Percentiles rank a stretch among this genome's conserved stretches.
These are phyloP conservation scores for Cichladusa arquata DNA, from an alignment of 2,113 vertebrate species.

Conservation along the genomic window DNA sequence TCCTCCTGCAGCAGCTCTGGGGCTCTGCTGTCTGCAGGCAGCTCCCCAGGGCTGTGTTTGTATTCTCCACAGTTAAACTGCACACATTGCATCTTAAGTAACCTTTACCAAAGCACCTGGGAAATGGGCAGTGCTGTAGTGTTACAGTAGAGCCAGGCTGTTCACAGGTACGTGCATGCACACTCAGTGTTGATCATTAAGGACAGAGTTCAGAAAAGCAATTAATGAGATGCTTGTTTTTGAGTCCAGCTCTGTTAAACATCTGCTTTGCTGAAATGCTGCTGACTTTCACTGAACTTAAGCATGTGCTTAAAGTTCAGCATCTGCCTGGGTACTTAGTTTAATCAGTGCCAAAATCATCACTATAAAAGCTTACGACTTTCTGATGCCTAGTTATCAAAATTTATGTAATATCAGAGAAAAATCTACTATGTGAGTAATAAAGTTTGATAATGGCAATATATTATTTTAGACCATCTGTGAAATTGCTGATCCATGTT, in stretches of 20 bases:
- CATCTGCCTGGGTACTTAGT: neutral
- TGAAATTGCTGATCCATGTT: constrained; percentile 32
- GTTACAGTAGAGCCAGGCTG: neutral
- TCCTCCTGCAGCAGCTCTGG: neutral
- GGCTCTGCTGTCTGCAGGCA: neutral
- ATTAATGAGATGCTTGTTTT: neutral
- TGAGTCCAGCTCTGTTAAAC: neutral
- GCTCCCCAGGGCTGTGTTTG: neutral
- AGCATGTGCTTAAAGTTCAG: constrained; percentile 2
- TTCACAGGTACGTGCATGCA: fast-evolving
- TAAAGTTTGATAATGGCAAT: constrained; percentile 15
- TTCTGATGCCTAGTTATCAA: constrained; percentile 47
- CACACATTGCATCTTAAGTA: neutral
- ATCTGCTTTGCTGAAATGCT: neutral
- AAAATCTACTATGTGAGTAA: constrained; percentile 5
- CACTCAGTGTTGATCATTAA: neutral
- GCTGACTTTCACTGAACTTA: neutral
- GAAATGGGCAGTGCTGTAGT: neutral
- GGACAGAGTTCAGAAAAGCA: neutral
- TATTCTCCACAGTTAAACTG: neutral
- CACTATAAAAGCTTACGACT: neutral
- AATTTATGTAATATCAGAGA: constrained; percentile 56
- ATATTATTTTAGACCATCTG: constrained; percentile 49
- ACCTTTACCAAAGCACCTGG: neutral
- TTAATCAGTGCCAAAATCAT: constrained; percentile 12